Conservation (phyloP, 1,140 invertebrate species). For the Artemia franciscana region DNA sequence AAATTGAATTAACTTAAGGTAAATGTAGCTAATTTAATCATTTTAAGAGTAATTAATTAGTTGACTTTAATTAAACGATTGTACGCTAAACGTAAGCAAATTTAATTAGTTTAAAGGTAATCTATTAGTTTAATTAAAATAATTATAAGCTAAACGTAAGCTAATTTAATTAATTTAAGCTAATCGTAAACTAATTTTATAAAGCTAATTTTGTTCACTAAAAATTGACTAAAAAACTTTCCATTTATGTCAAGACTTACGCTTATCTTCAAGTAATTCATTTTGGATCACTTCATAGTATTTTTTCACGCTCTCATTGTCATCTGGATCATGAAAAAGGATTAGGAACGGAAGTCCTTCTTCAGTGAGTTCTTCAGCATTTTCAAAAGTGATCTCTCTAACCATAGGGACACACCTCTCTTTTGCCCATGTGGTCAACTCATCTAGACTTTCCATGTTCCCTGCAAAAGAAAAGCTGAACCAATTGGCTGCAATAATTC, state of each 20-base stretch:
- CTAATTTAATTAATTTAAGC: too few relatives aligned
- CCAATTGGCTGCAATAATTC: too few relatives aligned
- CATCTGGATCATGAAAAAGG: conserved; percentile 72
- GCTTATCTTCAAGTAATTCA: conserved; percentile 65
- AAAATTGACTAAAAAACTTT: too few relatives aligned
- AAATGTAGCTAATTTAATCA: too few relatives aligned
- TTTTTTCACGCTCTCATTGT: conserved; percentile 57
- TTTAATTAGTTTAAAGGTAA: not conserved
- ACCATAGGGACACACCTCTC: conserved; percentile 60
- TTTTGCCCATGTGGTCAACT: conserved; percentile 44
- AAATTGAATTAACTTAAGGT: too few relatives aligned
- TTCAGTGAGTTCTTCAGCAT: conserved; percentile 95
- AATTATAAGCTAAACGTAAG: too few relatives aligned
- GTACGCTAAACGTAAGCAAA: not conserved
- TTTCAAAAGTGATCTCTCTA: conserved; percentile 92
- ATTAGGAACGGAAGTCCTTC: conserved; percentile 98
- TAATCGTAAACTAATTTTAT: too few relatives aligned
- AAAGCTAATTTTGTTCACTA: too few relatives aligned
- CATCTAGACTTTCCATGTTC: conserved; percentile 42
- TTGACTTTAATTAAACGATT: too few relatives aligned
- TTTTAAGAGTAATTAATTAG: too few relatives aligned
- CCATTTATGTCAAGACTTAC: conserved; percentile 44
- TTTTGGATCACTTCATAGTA: conserved; percentile 57
- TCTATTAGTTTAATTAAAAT: not conserved
- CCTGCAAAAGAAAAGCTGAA: conserved; percentile 26